Evolutionary conservation across 2,888 invertebrate genomes (phyloP), one percentile per base, ranked within the genome.

Genomic region (Chymomyza procnemis): DNA sequence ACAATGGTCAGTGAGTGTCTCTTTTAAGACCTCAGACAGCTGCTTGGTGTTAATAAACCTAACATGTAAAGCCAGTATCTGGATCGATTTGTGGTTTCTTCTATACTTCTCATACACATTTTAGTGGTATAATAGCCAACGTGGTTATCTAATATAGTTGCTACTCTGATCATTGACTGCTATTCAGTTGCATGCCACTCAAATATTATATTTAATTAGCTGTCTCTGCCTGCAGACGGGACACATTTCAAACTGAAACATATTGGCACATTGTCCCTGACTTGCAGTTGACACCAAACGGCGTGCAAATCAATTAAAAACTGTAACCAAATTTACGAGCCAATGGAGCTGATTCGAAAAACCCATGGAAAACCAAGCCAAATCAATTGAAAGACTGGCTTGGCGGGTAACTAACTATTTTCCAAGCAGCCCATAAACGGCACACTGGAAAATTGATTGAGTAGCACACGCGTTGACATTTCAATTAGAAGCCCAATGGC

Each of bases 401-500:
- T 19, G 18, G 19, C 52, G 9, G 52, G 6, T 14, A 55, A 26
- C 55, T 16, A 71, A 76, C 64, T 54, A 26, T 61, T 63, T 64
- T 76, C 55, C 66, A 75, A 64, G 41, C 61, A 59, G 66, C 61
- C 77, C 77, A 74, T 62, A 77, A 64, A 64, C 64, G 67, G 69
- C 59, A 54, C 55, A 52, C 71, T 61, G 66, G 68, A 67, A 70
- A 81, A 79, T 81, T 79, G 79, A 85, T 82, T 87, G 82, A 85
- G 87, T 79, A 78, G 81, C 79, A 69, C 66, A 74, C 65, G 81
- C 76, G 87, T 72, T 87, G 85, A 87, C 80, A 83, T 83, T 83
- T 87, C 74, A 83, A 82, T 85, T 82, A 80, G 83, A 87, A 82
- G 73, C 61, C 66, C 56, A 48, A 56, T 3, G 58, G 48, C 22